phyloP scores from a whole-genome alignment of 2,797 vertebrate species.

The Aphelocoma californica region DNA sequence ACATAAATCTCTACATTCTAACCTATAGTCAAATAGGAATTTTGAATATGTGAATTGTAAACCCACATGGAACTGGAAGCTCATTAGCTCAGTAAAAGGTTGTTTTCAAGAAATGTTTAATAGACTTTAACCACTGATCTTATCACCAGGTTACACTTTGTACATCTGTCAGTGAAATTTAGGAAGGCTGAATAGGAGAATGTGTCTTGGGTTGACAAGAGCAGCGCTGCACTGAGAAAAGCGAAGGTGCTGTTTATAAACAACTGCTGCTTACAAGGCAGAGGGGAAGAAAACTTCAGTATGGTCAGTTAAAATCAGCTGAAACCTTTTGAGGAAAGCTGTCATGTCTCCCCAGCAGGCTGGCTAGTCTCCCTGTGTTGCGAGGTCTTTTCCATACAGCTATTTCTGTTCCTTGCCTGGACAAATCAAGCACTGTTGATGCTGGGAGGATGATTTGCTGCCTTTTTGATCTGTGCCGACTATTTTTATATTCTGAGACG shows the following conservation, averaged over 20 bases:
- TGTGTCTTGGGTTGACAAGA: background rate
- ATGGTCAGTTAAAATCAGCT: background rate
- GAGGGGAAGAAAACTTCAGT: background rate
- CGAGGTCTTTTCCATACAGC: background rate
- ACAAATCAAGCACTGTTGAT: rapidly evolving
- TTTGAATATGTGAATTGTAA: background rate
- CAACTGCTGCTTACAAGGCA: background rate
- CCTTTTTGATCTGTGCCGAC: background rate
- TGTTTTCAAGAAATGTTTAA: background rate
- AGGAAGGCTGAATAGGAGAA: background rate
- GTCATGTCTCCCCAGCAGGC: background rate
- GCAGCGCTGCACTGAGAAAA: background rate
- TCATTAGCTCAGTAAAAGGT: background rate
- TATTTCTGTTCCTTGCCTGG: background rate
- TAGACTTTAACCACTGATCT: background rate
- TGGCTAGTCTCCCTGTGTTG: background rate
- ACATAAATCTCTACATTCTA: background rate
- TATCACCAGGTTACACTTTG: slow-evolving; percentile 21
- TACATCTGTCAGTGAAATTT: background rate
- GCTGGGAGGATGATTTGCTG: background rate
- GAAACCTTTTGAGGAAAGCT: background rate
- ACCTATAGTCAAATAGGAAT: background rate
- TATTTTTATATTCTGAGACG: background rate
- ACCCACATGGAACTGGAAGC: background rate
- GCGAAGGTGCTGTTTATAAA: background rate